phyloP scores from a whole-genome alignment of 2,797 vertebrate species.

The Chiroxiphia lanceolata region DNA sequence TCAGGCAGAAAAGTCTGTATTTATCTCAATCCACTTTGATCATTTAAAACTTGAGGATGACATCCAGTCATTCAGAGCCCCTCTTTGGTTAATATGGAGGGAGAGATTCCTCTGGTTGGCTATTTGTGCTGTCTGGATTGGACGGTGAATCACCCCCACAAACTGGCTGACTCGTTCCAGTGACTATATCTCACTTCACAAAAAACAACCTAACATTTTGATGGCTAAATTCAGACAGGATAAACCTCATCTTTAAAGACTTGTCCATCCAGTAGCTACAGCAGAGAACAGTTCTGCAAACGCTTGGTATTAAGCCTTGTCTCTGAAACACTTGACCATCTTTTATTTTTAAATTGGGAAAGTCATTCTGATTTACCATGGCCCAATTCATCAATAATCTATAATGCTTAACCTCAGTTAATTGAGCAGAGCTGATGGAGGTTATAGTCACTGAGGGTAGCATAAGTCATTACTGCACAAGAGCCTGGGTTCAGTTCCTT shows the following conservation, averaged over 20 bases:
- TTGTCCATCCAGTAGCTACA: not conserved
- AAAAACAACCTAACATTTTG: not conserved
- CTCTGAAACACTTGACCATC: not conserved
- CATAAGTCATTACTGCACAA: slow-evolving; percentile 38
- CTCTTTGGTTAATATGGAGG: not conserved
- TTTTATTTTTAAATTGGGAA: not conserved
- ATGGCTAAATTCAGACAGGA: not conserved
- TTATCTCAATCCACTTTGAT: not conserved
- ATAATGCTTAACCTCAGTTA: slow-evolving; percentile 26
- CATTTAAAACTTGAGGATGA: not conserved
- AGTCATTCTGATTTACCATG: slow-evolving; percentile 9
- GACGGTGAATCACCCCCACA: not conserved
- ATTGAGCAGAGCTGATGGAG: slow-evolving; percentile 27
- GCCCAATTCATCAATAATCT: slow-evolving; percentile 5
- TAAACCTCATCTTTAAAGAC: not conserved
- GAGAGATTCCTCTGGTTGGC: not conserved
- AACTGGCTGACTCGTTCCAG: not conserved
- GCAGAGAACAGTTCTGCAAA: not conserved
- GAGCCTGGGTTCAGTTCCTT: not conserved
- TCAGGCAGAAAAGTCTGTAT: not conserved
- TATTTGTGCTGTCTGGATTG: not conserved
- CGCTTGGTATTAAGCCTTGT: not conserved
- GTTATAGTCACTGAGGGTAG: not conserved
- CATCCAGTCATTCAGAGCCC: not conserved
- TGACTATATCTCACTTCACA: not conserved